phyloP scores from a whole-genome alignment of 2,888 invertebrate species.

The Chrysina gloriosa region DNA sequence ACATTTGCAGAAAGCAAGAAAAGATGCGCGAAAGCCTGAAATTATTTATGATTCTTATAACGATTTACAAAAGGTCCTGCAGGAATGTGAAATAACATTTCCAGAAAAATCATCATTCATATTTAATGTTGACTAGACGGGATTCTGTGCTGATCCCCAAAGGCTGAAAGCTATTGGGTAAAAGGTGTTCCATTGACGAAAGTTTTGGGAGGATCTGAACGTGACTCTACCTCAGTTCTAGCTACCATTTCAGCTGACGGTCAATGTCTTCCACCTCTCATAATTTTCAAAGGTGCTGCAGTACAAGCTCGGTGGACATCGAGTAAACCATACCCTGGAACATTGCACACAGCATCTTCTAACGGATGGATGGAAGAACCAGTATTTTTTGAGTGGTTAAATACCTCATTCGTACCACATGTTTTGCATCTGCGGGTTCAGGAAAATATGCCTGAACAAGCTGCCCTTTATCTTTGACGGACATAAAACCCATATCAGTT shows the following conservation, averaged over 20 bases:
- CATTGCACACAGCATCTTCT: conserved; percentile 45
- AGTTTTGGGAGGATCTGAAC: not conserved
- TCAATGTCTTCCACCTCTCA: not conserved
- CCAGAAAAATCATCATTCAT: not conserved
- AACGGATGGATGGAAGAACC: conserved; percentile 51
- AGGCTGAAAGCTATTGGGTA: not conserved
- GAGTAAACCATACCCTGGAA: conserved; percentile 44
- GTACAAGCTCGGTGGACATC: conserved; percentile 33
- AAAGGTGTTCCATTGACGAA: not conserved
- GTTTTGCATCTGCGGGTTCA: too few relatives aligned
- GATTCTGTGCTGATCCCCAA: not conserved
- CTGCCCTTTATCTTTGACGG: too few relatives aligned
- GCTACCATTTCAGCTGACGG: not conserved
- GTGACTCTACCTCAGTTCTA: not conserved
- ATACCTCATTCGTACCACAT: conserved; percentile 28
- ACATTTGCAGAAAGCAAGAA: conserved; percentile 47
- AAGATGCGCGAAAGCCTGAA: conserved; percentile 43
- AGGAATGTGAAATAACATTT: conserved; percentile 2
- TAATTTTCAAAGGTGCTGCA: conserved; percentile 21
- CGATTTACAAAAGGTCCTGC: conserved; percentile 41
- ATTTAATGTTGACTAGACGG: not conserved
- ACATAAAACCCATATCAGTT: too few relatives aligned
- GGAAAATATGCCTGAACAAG: too few relatives aligned
- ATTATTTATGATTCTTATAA: conserved; percentile 15
- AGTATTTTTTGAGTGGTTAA: conserved; percentile 42